phyloP scores from a whole-genome alignment of 2,797 vertebrate genomes.

The Arrhamphus sclerolepis region DNA sequence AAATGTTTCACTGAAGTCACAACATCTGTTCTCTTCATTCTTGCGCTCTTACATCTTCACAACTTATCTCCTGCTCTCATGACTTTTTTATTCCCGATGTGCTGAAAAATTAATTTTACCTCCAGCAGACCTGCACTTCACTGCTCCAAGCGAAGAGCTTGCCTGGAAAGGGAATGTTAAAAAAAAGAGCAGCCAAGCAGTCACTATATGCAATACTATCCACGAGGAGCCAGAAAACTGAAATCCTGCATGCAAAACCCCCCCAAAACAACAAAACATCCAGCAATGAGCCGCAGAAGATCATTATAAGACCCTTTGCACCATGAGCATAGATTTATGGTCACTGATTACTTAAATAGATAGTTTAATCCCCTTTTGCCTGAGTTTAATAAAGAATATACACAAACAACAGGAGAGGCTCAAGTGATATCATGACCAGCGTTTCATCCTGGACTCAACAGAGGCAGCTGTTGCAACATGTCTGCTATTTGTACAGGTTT shows the following conservation, averaged over 20 bases:
- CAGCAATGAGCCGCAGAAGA: constrained; percentile 53
- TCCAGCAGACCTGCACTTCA: constrained; percentile 77
- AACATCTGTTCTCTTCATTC: constrained; percentile 71
- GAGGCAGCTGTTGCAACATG: constrained; percentile 25
- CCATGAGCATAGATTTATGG: constrained; percentile 53
- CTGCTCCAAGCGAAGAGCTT: constrained; percentile 66
- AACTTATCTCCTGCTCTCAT: constrained; percentile 77
- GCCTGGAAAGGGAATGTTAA: constrained; percentile 53
- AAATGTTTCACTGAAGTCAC: constrained; percentile 65
- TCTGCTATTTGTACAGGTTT: constrained; percentile 21
- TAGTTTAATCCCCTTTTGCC: constrained; percentile 56
- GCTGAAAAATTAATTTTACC: constrained; percentile 82
- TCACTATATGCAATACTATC: constrained; percentile 68
- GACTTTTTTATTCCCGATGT: constrained; percentile 78
- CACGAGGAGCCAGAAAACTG: constrained; percentile 44
- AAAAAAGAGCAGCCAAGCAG: constrained; percentile 54
- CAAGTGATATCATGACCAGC: constrained; percentile 50
- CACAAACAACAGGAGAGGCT: constrained; percentile 47
- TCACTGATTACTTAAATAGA: constrained; percentile 50
- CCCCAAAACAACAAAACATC: constrained; percentile 38
- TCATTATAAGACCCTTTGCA: constrained; percentile 58
- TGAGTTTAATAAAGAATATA: constrained; percentile 49
- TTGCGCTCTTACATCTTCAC: constrained; percentile 53
- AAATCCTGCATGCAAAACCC: constrained; percentile 53
- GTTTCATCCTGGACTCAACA: constrained; percentile 42